Evolutionary conservation across 2,888 invertebrate genomes (phyloP).

Genomic region (Chrysopilus asiliformis): DNA sequence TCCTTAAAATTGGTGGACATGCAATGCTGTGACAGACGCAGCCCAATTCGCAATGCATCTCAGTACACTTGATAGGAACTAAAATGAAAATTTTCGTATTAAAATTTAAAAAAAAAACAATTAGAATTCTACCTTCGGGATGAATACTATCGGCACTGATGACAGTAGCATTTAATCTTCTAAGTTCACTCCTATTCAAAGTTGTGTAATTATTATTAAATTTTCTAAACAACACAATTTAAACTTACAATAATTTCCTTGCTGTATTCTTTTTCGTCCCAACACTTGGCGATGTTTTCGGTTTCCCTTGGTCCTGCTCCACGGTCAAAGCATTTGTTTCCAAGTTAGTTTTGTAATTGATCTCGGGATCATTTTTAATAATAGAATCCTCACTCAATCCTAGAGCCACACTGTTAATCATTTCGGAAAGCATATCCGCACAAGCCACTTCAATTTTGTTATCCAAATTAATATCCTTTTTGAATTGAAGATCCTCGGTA

Average conservation of each 20-base stretch:
- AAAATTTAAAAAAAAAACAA: not conserved
- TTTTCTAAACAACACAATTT: constrained; percentile 1
- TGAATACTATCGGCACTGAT: constrained; percentile 36
- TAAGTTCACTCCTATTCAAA: constrained; percentile 38
- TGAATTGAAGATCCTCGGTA: constrained; percentile 24
- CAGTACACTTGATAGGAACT: too few species aligned
- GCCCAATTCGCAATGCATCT: constrained; percentile 46
- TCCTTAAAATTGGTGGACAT: constrained; percentile 34
- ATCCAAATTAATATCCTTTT: constrained; percentile 12
- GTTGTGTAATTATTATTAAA: constrained; percentile 2
- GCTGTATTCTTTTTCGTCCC: constrained; percentile 19
- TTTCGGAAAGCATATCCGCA: constrained; percentile 38
- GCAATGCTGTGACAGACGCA: constrained; percentile 51
- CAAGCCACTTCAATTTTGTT: constrained; percentile 24
- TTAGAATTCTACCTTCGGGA: constrained; percentile 17
- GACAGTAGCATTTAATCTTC: constrained; percentile 50
- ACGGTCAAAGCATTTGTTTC: constrained; percentile 18
- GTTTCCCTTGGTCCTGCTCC: constrained; percentile 20
- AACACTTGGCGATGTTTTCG: constrained; percentile 3
- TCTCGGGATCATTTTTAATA: constrained; percentile 31
- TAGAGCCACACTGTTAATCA: constrained; percentile 47
- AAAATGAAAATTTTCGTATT: too few species aligned
- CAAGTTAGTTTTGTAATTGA: constrained; percentile 17
- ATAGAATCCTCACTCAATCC: constrained; percentile 44
- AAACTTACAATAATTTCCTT: constrained; percentile 25